Base-by-base conservation (phyloP, 1,140 invertebrate species). In the Anthonomus grandis region DNA sequence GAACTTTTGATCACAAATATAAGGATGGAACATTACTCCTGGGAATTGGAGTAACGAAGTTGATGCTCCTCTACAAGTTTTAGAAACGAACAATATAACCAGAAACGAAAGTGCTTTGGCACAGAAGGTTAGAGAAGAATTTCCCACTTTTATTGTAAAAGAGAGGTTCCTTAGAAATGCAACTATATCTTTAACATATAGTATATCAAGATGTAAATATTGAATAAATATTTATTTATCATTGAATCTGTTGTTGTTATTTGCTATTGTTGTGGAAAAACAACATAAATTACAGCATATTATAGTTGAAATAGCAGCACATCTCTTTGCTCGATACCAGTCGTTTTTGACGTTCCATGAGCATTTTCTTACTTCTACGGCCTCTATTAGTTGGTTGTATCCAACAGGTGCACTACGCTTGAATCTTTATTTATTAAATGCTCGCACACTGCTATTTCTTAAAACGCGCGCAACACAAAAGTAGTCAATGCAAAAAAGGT, bases 241-340 rank as follows among this genome's bases (percentile, higher is more conserved):
- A 39, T 39, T 39, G 37, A 39, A 39, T 39, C 37, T 39, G 37
- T 39, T 39, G 37, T 31, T 31, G n/a, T n/a, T n/a, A n/a, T 6
- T 31, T 31, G 6, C 27, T 31, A n/a, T 39, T 15, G 15, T 39
- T 39, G 37, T 39, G 37, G 15, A 6, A 39, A 39, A n/a, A n/a
- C n/a, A 39, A 39, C 37, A 39, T 39, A 15, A 39, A 39, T 39
- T 39, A 13, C 37, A 39, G n/a, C 27, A 31, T 31, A n/a, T 31
- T 31, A n/a, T 31, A 31, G n/a, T n/a, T n/a, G 27, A 31, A 31
- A 31, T 31, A 8, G 27, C 27, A 8, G 27, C 27, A 8, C 27
- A n/a, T 31, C 27, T 31, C n/a, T 31, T 31, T 31, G 27, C n/a
- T 31, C n/a, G 27, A 31, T 31, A 31, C 27, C 27, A 31, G 6